A percentile compares a stretch with the other conserved stretches of the same genome.
phyloP scores from a whole-genome alignment of 2,797 vertebrate species.

The Mormyrops boulengeri region DNA sequence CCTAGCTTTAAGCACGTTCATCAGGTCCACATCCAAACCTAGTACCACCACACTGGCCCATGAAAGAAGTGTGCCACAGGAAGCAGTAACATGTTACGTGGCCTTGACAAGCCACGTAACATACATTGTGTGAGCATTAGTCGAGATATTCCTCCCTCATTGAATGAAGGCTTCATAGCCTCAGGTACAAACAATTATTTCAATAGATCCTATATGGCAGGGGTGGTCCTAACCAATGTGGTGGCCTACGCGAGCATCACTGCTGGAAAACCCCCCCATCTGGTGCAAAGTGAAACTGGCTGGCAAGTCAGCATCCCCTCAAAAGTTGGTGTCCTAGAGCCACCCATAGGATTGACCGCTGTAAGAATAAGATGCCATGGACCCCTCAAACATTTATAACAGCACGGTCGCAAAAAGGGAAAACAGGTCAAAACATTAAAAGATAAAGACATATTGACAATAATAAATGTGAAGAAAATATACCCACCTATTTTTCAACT shows the following conservation, averaged over 20 bases:
- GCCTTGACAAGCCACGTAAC: slow-evolving; percentile 52
- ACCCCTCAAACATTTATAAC: slow-evolving; percentile 60
- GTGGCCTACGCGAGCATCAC: not conserved
- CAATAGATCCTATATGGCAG: slow-evolving; percentile 43
- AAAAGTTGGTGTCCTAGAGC: not conserved
- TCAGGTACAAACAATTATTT: slow-evolving; percentile 60
- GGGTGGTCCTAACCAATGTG: not conserved
- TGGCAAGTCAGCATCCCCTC: not conserved
- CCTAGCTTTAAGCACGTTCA: slow-evolving; percentile 41
- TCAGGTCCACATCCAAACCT: slow-evolving; percentile 14
- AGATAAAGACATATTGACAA: not conserved
- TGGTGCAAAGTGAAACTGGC: not conserved
- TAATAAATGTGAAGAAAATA: not conserved
- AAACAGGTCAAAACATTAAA: slow-evolving; percentile 48
- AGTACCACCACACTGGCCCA: not conserved
- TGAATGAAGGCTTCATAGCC: slow-evolving; percentile 56
- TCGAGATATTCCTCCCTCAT: slow-evolving; percentile 48
- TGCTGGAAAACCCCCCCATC: no score
- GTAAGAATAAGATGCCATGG: slow-evolving; percentile 57
- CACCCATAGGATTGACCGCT: not conserved
- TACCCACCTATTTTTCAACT: not conserved
- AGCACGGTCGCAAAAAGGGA: slow-evolving; percentile 48
- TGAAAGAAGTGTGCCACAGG: slow-evolving; percentile 42
- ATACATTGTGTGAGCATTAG: slow-evolving; percentile 36
- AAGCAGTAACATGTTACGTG: slow-evolving; percentile 24